A percentile compares a stretch with the other conserved stretches of the same genome.
These are phyloP conservation scores for Montipora cactus DNA, from an alignment of 64 coral and sea anemone genomes.

Conservation along the genomic window DNA sequence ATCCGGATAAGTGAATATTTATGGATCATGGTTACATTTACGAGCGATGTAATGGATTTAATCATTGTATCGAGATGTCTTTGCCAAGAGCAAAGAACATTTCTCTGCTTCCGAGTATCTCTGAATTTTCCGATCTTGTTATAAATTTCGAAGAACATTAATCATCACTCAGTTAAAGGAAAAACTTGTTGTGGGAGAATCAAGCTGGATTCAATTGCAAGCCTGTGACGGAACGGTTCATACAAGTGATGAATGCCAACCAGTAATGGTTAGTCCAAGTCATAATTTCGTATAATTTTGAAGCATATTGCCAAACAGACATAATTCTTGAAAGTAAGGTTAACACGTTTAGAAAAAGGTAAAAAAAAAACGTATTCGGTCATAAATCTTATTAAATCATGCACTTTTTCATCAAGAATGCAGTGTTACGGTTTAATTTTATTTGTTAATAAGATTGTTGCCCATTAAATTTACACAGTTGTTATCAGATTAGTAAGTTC, in stretches of 20 bases:
- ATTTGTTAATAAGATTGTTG: background rate
- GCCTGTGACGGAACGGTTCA: background rate
- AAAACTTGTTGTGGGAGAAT: too few species aligned
- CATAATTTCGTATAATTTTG: background rate
- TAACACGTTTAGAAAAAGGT: background rate
- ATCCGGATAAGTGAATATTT: background rate
- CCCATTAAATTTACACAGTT: background rate
- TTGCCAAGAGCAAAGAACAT: background rate
- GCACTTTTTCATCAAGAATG: background rate
- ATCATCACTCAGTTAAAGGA: background rate
- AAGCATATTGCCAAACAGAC: background rate
- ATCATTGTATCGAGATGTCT: background rate
- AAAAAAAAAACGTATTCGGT: background rate
- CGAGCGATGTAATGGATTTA: background rate
- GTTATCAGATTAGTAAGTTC: background rate
- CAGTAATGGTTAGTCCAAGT: background rate
- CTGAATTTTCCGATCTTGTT: background rate
- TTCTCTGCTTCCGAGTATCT: background rate
- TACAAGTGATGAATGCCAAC: background rate
- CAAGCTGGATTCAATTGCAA: too few species aligned
- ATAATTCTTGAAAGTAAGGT: background rate
- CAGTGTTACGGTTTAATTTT: background rate
- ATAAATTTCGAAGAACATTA: background rate
- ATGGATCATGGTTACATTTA: background rate
- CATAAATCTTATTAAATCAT: background rate